Conservation (phyloP, 2,113 vertebrate species). For the Irena cyanogastra region DNA sequence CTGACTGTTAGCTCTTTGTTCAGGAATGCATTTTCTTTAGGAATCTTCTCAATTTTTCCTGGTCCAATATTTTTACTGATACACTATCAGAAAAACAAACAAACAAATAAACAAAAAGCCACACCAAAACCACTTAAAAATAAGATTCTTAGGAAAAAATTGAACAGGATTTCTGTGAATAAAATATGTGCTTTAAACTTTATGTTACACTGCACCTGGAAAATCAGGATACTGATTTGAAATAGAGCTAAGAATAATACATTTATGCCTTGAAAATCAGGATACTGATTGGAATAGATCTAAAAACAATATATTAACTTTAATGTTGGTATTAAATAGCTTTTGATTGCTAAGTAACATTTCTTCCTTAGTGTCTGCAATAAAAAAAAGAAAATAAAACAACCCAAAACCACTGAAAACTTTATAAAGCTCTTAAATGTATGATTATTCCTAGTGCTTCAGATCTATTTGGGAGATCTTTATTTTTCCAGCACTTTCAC, state of each 20-base stretch:
- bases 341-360: background rate
- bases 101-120: background rate
- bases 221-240: background rate
- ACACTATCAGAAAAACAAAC: conserved; percentile 67
- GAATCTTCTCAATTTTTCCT: conserved; percentile 76
- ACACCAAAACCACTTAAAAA: background rate
- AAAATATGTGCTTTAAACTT: background rate
- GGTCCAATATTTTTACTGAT: conserved; percentile 79
- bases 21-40: conserved; percentile 79
- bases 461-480: background rate
- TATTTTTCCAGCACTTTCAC: background rate
- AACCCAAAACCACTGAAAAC: background rate
- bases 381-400: background rate
- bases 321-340: background rate
- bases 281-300: background rate
- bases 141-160: background rate
- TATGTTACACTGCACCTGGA: background rate
- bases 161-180: background rate
- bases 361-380: background rate
- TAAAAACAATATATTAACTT: background rate
- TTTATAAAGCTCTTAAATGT: background rate
- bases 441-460: background rate
- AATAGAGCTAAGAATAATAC: background rate
- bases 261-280: background rate
- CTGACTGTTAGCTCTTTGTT: conserved; percentile 80